A percentile compares a stretch with the other conserved stretches of the same genome.
phyloP scores from a whole-genome alignment of 2,888 invertebrate genomes.

The Polydrusus cervinus region DNA sequence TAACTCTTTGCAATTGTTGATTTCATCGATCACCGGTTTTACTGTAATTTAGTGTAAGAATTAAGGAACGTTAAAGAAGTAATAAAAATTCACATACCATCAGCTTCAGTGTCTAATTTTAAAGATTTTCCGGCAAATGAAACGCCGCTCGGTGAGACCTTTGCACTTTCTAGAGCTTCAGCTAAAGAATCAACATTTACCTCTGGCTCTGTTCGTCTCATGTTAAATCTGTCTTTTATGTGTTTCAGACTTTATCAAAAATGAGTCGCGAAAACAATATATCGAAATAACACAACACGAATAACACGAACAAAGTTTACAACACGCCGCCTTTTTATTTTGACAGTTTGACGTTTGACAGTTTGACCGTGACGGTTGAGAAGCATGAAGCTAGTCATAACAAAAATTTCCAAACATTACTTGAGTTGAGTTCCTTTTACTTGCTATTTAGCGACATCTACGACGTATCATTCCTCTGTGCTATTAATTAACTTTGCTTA shows the following conservation, averaged over 20 bases:
- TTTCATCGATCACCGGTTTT: conserved; percentile 83
- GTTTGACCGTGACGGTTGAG: too few species aligned
- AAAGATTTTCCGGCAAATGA: conserved; percentile 87
- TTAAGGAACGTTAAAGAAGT: not conserved
- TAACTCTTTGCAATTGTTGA: conserved; percentile 80
- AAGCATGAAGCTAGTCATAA: too few species aligned
- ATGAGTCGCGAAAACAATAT: too few species aligned
- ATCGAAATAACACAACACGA: too few species aligned
- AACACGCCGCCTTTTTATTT: conserved; percentile 17
- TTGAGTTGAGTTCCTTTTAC: too few species aligned
- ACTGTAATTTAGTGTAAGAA: conserved; percentile 72
- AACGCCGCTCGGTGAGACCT: conserved; percentile 76
- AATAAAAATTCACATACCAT: conserved; percentile 77
- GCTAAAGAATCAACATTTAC: conserved; percentile 74
- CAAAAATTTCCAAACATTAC: too few species aligned
- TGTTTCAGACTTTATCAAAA: too few species aligned
- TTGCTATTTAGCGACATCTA: too few species aligned
- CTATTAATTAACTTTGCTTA: too few species aligned
- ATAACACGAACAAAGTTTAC: too few species aligned
- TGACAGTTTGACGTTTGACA: conserved; percentile 26
- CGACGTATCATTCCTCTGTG: too few species aligned
- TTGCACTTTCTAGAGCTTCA: conserved; percentile 71
- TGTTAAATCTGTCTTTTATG: conserved; percentile 3
- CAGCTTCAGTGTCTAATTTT: conserved; percentile 84
- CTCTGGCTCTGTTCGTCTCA: conserved; percentile 31